These are phyloP conservation scores for Catocala nupta DNA, from an alignment of 2,888 invertebrate species.

Conservation along the genomic window DNA sequence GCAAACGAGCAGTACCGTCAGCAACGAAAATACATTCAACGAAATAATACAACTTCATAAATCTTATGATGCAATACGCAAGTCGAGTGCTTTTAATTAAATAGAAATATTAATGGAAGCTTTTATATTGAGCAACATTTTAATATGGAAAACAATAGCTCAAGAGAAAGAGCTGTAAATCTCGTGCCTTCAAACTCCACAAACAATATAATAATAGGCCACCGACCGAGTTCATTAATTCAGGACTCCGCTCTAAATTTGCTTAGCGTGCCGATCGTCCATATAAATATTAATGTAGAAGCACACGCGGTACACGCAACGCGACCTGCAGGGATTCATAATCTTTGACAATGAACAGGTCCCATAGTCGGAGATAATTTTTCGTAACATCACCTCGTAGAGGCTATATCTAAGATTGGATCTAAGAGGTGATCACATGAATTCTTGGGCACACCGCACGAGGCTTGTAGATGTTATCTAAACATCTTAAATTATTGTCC, in stretches of 20 bases:
- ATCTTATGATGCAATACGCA: slow-evolving; percentile 44
- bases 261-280: slow-evolving; percentile 45
- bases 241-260: slow-evolving; percentile 40
- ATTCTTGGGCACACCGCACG: slow-evolving; percentile 81
- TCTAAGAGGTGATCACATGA: slow-evolving; percentile 83
- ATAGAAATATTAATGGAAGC: slow-evolving; percentile 35
- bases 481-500: slow-evolving; percentile 86
- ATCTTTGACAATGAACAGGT: slow-evolving; percentile 76
- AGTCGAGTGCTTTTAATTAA: slow-evolving; percentile 34
- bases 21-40: slow-evolving; percentile 30
- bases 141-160: slow-evolving; percentile 32
- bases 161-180: slow-evolving; percentile 24
- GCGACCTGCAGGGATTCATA: slow-evolving; percentile 65
- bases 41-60: slow-evolving; percentile 32
- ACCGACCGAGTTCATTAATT: slow-evolving; percentile 45
- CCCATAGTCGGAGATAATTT: slow-evolving; percentile 74
- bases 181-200: slow-evolving; percentile 17
- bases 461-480: slow-evolving; percentile 84
- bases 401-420: slow-evolving; percentile 82
- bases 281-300: slow-evolving; percentile 62
- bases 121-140: slow-evolving; percentile 13
- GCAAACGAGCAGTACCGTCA: slow-evolving; percentile 40
- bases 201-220: slow-evolving; percentile 35
- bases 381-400: slow-evolving; percentile 80
- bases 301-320: slow-evolving; percentile 54